Evolutionary conservation across 64 coral and sea anemone genomes (phyloP), one percentile per base, ranked within the genome.

Genomic region (Actinia equina): DNA sequence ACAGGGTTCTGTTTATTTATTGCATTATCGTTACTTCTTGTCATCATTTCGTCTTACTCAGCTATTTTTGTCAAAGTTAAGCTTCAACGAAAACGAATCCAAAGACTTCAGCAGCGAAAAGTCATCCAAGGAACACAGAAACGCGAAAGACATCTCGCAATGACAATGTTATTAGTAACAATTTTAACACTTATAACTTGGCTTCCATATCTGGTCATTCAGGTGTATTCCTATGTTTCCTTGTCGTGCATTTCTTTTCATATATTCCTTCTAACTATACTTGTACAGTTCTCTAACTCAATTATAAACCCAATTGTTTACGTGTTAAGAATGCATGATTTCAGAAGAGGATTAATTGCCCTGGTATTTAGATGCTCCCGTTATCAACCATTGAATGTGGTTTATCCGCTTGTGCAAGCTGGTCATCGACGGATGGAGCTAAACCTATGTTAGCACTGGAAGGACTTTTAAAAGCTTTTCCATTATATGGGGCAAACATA

Each of bases 161-260:
- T 79, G 42, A 79, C 77, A 10, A 44, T 79, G 77, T 79, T 79
- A 22, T 13, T 79, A 42, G 77, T 79, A 17, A 79, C 77, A 22
- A 6, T 44, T 13, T 79, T 79, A 14, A 44, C 77, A 41, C 26
- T 79, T 46, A 11, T 79, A 11, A 79, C 77, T 17, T 79, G 77
- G 77, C 26, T 79, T 79, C 77, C 77, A 69, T 69, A 69, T 69
- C 22, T 69, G 5, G 63, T 20, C 19, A 25, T 69, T 10, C 63
- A 69, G n/a, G 8, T 69, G 9, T 25, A 22, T 69, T 69, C 63
- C 63, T 6, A 69, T 23, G 19, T 69, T 22, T 69, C 63, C 23
- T 20, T 69, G 19, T 23, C n/a, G 4, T 69, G 63, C 22, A 20
- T n/a, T 2, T 22, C 19, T 69, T 69, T 69, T 9, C 19, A 69